These are phyloP conservation scores for Meta bourneti DNA, from an alignment of 2,888 invertebrate genomes.

Conservation along the genomic window DNA sequence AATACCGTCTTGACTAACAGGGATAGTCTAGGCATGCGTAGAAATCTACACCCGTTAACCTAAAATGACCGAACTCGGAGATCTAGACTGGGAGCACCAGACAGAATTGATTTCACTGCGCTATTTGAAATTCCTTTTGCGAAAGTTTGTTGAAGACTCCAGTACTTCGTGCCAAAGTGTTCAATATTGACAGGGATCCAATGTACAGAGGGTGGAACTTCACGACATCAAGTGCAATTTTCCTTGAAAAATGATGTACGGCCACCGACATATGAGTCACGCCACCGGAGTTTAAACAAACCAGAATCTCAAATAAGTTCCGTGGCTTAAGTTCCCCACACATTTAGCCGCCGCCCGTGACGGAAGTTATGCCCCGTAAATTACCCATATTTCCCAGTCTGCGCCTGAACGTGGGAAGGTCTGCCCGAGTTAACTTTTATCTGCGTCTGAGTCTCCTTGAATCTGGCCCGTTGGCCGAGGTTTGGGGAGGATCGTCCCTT, in stretches of 20 bases:
- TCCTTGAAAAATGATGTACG: not conserved
- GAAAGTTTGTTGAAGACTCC: too few relatives aligned
- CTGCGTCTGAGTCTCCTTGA: not conserved
- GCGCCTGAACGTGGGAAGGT: not conserved
- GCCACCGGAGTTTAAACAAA: not conserved
- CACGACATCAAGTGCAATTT: not conserved
- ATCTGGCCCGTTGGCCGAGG: not conserved
- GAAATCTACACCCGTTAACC: too few relatives aligned
- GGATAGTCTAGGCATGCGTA: too few relatives aligned
- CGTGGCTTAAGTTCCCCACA: not conserved
- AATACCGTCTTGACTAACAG: too few relatives aligned
- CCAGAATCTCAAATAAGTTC: too few relatives aligned
- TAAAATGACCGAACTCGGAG: too few relatives aligned
- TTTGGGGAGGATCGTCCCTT: not conserved
- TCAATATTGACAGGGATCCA: too few relatives aligned
- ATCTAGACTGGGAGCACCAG: too few relatives aligned
- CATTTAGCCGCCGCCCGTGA: not conserved
- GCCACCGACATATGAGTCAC: not conserved
- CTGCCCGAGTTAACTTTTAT: slow-evolving; percentile 6
- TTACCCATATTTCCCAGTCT: not conserved
- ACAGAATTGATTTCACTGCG: too few relatives aligned
- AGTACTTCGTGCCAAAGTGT: too few relatives aligned
- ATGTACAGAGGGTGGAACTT: not conserved
- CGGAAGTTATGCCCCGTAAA: not conserved
- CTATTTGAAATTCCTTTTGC: too few relatives aligned